Base-by-base conservation (phyloP, 2,797 vertebrate genomes). In the Pseudochirops corinnae region DNA sequence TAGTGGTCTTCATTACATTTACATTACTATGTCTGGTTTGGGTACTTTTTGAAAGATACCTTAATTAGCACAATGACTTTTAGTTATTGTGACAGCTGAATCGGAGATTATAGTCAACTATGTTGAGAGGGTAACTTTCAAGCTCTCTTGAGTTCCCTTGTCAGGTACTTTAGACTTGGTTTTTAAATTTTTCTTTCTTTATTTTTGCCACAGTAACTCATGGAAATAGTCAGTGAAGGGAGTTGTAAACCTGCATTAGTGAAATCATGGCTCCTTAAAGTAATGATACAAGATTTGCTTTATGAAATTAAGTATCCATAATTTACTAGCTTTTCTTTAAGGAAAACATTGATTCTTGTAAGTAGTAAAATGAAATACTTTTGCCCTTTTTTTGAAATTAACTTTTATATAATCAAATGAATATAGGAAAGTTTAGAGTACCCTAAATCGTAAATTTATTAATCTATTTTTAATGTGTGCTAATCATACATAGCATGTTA, bases 341-440 rank as follows among this genome's bases (percentile, higher is more conserved):
- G 92, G n/a, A 94, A 58, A 56, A 90, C 67, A 11, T 60, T 92
- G 21, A 62, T 0, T 93, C 90, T 50, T 93, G 6, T 82, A 46
- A 82, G 7, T 94, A 95, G 90, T 5, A 95, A 94, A 93, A 93
- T 39, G 13, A 94, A 93, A 53, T 96, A 91, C 82, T 94, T 94
- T 93, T 53, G 11, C 87, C 28, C 33, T 26, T 28, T 57, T 74
- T 4, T 28, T 92, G 39, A 87, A 91, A 92, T 87, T 58, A 93
- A 39, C 16, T 92, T 92, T 96, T 67, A 31, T 5, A 31, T 12
- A 92, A 52, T 1, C n/a, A 93, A 92, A 9, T 92, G 39, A 90
- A 7, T 39, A 5, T 11, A 87, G 39, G 24, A 87, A 87, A 50
- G 39, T 87, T 87, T 46, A 46, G 21, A 50, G 21, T 87, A 87